These are phyloP conservation scores for Megathymus violae DNA, from an alignment of 1,140 invertebrate species.

Conservation along the genomic window DNA sequence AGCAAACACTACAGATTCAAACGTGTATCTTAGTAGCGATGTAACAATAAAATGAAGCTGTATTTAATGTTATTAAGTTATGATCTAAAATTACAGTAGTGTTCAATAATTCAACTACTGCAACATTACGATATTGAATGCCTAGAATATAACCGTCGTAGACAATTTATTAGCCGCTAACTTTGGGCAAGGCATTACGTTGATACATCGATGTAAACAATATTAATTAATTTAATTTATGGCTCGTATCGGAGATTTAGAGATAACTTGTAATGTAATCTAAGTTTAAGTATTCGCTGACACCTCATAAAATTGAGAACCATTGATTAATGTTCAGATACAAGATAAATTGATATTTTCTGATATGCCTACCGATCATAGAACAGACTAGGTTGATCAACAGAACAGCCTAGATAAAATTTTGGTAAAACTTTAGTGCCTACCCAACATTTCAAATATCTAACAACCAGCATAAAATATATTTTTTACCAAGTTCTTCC, in stretches of 20 bases:
- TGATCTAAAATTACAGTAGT: too few species aligned
- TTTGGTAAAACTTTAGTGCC: background rate
- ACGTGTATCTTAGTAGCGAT: too few species aligned
- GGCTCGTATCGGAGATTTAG: constrained; percentile 11
- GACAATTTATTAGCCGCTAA: constrained; percentile 19
- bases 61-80: too few species aligned
- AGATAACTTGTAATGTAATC: constrained; percentile 10
- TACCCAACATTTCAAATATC: too few species aligned
- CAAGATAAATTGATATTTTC: constrained; percentile 2
- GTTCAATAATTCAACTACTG: too few species aligned
- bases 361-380: background rate
- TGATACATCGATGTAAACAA: constrained; percentile 14
- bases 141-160: too few species aligned
- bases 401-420: background rate
- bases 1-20: too few species aligned
- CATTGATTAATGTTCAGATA: background rate
- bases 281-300: constrained; percentile 5
- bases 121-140: too few species aligned
- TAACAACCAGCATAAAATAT: too few species aligned
- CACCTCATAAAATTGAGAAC: constrained; percentile 2
- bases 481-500: too few species aligned
- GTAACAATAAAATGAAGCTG: too few species aligned
- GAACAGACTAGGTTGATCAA: background rate
- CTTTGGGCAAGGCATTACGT: constrained; percentile 7
- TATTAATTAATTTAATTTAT: constrained; percentile 24